Base-by-base conservation (phyloP, 2,113 vertebrate genomes). In the Eublepharis macularius region DNA sequence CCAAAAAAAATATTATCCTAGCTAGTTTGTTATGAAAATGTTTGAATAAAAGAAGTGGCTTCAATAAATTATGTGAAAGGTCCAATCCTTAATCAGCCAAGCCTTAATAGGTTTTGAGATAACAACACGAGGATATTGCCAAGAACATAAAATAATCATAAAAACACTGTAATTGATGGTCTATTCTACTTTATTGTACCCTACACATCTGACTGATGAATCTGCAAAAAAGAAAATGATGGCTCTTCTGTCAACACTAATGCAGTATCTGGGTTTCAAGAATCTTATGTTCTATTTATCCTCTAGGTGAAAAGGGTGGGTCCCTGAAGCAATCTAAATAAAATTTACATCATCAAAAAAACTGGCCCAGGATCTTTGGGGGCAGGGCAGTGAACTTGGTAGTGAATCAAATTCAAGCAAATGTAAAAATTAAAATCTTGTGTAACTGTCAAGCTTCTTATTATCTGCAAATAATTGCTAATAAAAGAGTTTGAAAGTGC, bases 1-100 rank as follows among this genome's bases (percentile, higher is more conserved):
- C 95, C 96, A 96, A 97, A 88, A 95, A 95, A 94, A 96, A 96
- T 96, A 96, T 96, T 96, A 95, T 94, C 87, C 87, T 88, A 95
- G 92, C 86, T 94, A 95, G 94, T 94, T 95, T 95, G 95, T 96
- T 96, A 95, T 84, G 92, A 96, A 97, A 96, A 96, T 95, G 93
- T 94, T 92, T 95, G 94, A 95, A 95, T 95, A 93, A 94, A 96
- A 94, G 89, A 87, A 96, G 81, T 84, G 91, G 91, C 92, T 92
- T 93, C 95, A 91, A 85, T 94, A 95, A 96, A 90, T 94, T 94
- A 94, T 91, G 84, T 88, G 86, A 93, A 94, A 91, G 87, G 90
- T 91, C 94, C 92, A 94, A 88, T 92, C 92, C 91, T 92, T 89
- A 73, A 92, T 91, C 95, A 86, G 92, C 90, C 88, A 43, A 54